These are phyloP conservation scores for Coregonus ussuriensis DNA, from an alignment of 2,797 vertebrate species.

Conservation along the genomic window DNA sequence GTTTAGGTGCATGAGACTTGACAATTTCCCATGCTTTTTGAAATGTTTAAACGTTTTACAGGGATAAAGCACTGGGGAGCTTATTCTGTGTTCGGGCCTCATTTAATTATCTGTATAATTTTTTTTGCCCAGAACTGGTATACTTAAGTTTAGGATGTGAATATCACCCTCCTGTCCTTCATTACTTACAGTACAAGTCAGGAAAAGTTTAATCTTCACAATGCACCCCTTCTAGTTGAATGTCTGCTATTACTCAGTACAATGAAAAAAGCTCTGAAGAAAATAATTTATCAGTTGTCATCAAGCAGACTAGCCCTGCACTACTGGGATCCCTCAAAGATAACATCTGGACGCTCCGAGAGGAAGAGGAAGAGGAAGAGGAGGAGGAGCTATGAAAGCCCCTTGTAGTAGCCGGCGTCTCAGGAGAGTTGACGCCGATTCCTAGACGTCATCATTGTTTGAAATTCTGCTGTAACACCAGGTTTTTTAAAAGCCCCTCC, in stretches of 20 bases:
- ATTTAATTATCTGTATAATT: no score
- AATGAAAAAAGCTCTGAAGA: neutral
- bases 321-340: neutral
- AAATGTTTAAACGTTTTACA: neutral
- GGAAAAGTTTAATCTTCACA: neutral
- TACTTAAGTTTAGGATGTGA: neutral
- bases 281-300: neutral
- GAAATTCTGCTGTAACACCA: slow-evolving; percentile 1
- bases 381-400: neutral
- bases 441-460: slow-evolving; percentile 33
- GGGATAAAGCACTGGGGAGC: no score
- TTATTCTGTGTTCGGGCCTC: no score
- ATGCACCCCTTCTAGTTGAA: neutral
- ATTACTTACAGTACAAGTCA: neutral
- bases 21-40: neutral
- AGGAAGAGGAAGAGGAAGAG: neutral
- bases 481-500: neutral
- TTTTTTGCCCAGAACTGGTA: no score
- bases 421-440: neutral
- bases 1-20: neutral
- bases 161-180: neutral
- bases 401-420: neutral
- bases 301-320: neutral
- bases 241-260: neutral
- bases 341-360: neutral